A percentile compares a stretch with the other conserved stretches of the same genome.
Evolutionary conservation across 2,797 vertebrate species (phyloP).

Genomic region (Galagoides demidoff): DNA sequence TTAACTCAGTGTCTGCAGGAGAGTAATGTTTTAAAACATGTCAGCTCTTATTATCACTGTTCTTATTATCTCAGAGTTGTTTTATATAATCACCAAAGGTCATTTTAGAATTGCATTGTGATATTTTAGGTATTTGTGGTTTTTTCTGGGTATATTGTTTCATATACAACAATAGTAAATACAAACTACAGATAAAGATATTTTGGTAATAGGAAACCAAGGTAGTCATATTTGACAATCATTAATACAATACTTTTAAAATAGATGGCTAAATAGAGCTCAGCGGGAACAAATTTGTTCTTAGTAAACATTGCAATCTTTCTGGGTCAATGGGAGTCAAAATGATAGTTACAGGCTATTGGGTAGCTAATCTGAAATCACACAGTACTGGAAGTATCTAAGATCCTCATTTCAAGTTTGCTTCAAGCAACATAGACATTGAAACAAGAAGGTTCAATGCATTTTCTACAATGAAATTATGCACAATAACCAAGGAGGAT

Average conservation of each 20-base stretch:
- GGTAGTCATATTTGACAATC: background rate
- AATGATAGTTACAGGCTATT: background rate
- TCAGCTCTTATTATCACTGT: background rate
- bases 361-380: background rate
- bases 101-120: background rate
- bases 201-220: background rate
- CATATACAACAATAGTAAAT: background rate
- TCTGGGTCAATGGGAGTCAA: background rate
- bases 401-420: background rate
- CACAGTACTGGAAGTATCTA: background rate
- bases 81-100: background rate
- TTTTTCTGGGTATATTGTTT: background rate
- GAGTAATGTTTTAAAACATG: background rate
- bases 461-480: background rate
- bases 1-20: background rate
- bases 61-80: background rate
- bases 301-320: background rate
- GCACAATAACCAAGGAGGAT: background rate
- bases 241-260: background rate
- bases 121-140: background rate
- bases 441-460: conserved; percentile 3
- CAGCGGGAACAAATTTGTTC: background rate
- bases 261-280: background rate
- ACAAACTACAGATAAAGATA: conserved; percentile 10
- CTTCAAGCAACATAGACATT: background rate